These are phyloP conservation scores for Cephalopachus bancanus DNA, from an alignment of 2,797 vertebrate genomes.

Conservation along the genomic window DNA sequence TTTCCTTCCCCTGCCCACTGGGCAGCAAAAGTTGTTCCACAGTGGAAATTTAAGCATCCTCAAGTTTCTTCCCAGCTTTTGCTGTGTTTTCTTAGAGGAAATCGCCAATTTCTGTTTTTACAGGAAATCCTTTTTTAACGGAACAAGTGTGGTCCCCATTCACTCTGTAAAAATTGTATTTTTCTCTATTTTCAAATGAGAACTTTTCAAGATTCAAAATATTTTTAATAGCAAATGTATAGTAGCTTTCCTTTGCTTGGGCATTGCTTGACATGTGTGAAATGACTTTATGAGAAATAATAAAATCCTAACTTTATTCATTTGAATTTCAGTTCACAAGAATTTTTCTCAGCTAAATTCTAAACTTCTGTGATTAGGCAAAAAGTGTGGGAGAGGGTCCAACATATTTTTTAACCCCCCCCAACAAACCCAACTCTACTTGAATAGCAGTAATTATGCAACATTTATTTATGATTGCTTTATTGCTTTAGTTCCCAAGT, in stretches of 20 bases:
- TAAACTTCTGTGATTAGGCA: constrained; percentile 58
- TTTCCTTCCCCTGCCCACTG: background rate
- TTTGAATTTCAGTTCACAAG: constrained; percentile 58
- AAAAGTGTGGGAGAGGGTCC: constrained; percentile 53
- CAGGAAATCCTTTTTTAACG: constrained; percentile 67
- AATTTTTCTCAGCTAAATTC: constrained; percentile 66
- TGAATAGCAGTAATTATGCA: constrained; percentile 8
- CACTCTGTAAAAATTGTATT: constrained; percentile 64
- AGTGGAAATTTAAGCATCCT: constrained; percentile 80
- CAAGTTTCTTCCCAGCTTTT: constrained; percentile 74
- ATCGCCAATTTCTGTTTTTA: constrained; percentile 79
- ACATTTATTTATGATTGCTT: constrained; percentile 73
- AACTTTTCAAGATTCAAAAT: constrained; percentile 71
- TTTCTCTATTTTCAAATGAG: constrained; percentile 71
- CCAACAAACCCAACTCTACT: background rate
- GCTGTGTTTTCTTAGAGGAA: constrained; percentile 79
- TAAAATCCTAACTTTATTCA: constrained; percentile 49
- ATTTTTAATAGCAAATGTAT: constrained; percentile 49
- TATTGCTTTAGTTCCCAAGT: constrained; percentile 52
- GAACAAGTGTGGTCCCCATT: constrained; percentile 73
- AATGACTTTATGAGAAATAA: constrained; percentile 66
- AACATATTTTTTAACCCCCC: background rate
- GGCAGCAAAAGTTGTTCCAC: constrained; percentile 71
- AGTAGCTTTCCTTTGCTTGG: constrained; percentile 60
- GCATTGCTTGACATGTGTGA: constrained; percentile 51